phyloP scores from a whole-genome alignment of 2,113 vertebrate species.

The Percina caprodes region DNA sequence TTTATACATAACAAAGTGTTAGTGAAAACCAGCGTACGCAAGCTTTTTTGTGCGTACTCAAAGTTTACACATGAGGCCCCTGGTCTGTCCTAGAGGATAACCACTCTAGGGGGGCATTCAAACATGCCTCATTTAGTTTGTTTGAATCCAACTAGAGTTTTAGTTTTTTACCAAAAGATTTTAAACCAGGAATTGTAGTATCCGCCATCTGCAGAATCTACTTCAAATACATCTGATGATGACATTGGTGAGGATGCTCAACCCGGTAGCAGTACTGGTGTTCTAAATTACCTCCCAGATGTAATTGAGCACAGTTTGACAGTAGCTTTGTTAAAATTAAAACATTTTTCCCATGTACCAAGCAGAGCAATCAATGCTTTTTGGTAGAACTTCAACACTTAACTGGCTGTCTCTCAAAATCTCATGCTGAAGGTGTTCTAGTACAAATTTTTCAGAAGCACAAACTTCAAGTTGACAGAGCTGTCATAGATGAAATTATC shows the following conservation, averaged over 20 bases:
- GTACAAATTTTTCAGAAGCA: slow-evolving; percentile 17
- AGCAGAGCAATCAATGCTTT: slow-evolving; percentile 1
- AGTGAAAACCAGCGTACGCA: no score
- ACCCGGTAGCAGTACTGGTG: background rate
- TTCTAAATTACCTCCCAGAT: background rate
- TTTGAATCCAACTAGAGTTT: no score
- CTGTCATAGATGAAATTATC: background rate
- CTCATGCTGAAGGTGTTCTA: background rate
- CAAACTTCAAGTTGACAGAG: slow-evolving; percentile 12
- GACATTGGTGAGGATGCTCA: no score
- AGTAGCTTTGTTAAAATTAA: background rate
- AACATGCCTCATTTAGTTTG: no score
- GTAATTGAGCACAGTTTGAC: background rate
- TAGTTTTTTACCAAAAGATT: background rate
- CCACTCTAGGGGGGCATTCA: no score
- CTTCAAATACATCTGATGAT: no score
- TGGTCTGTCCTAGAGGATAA: no score
- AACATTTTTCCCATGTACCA: background rate
- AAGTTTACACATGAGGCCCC: no score
- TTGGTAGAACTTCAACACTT: slow-evolving; percentile 12
- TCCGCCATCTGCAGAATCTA: no score
- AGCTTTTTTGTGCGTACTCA: no score
- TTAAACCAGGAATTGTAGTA: background rate
- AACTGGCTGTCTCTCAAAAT: slow-evolving; percentile 5
- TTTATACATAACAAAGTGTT: no score